Evolutionary conservation across 2,797 vertebrate genomes (phyloP).

Genomic region (Enteromius afrohamiltoni): DNA sequence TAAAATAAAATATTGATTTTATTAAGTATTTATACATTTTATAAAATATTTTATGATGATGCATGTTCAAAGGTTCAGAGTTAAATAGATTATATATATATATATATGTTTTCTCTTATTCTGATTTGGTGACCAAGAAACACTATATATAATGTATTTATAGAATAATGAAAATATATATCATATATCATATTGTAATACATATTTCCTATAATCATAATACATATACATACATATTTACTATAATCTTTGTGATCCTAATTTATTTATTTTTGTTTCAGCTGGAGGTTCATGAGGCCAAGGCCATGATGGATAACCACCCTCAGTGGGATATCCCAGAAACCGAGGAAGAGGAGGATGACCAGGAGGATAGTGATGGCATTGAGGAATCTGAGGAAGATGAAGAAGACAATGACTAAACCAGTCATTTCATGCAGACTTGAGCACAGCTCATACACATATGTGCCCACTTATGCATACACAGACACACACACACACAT

Average conservation of each 20-base stretch:
- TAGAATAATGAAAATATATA: neutral
- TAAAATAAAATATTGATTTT: neutral
- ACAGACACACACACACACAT: constrained; percentile 50
- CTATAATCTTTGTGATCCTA: neutral
- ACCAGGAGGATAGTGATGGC: constrained; percentile 98
- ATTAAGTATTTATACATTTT: neutral
- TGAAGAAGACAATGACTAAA: constrained; percentile 91
- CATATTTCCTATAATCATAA: too few relatives aligned
- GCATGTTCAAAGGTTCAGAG: neutral
- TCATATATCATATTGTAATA: constrained; percentile 40
- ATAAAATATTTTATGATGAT: neutral
- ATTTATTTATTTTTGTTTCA: constrained; percentile 56
- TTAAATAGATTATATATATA: neutral
- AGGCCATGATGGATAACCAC: constrained; percentile 96
- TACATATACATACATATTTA: too few relatives aligned
- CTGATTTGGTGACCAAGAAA: neutral
- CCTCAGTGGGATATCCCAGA: constrained; percentile 97
- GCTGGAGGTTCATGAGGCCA: constrained; percentile 98
- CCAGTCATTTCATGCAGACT: constrained; percentile 43
- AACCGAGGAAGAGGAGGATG: constrained; percentile 96
- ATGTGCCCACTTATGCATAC: constrained; percentile 50
- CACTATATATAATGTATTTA: neutral
- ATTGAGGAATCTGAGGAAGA: constrained; percentile 99
- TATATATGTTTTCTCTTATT: neutral
- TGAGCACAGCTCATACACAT: constrained; percentile 50